Conservation (phyloP, 1,140 invertebrate species). For the Brachionus calyciflorus region DNA sequence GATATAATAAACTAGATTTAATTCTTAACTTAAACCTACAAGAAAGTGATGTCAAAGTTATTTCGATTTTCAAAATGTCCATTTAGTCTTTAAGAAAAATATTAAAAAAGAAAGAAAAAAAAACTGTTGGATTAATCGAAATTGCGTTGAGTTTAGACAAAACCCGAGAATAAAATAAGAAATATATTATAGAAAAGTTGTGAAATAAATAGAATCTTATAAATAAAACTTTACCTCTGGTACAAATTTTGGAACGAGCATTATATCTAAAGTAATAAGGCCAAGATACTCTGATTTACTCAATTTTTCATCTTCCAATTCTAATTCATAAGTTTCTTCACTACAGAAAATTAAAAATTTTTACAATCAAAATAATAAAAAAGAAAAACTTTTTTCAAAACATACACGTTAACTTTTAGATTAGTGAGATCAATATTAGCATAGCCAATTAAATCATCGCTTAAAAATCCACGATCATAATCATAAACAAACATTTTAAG, state of each 20-base stretch:
- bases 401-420: slow-evolving; percentile 75
- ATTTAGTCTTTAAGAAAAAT: no score
- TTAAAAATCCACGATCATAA: slow-evolving; percentile 84
- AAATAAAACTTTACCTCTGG: slow-evolving; percentile 8
- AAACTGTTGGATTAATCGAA: no score
- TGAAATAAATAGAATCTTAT: slow-evolving; percentile 51
- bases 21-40: no score
- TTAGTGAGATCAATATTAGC: slow-evolving; percentile 78
- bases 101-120: no score
- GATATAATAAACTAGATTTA: no score
- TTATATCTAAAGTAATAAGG: slow-evolving; percentile 74
- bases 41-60: no score
- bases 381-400: slow-evolving; percentile 30
- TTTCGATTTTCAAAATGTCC: no score
- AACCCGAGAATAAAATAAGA: no score
- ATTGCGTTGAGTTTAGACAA: no score
- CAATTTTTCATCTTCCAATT: slow-evolving; percentile 57
- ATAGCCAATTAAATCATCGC: slow-evolving; percentile 96
- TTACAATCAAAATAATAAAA: slow-evolving; percentile 25
- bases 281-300: slow-evolving; percentile 70
- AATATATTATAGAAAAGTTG: no score
- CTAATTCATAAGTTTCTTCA: slow-evolving; percentile 72
- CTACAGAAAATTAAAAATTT: slow-evolving; percentile 58
- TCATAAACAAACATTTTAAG: slow-evolving; percentile 72
- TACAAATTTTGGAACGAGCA: slow-evolving; percentile 71